Base-by-base conservation (phyloP, 2,888 invertebrate genomes). In the Acrobasis repandana region DNA sequence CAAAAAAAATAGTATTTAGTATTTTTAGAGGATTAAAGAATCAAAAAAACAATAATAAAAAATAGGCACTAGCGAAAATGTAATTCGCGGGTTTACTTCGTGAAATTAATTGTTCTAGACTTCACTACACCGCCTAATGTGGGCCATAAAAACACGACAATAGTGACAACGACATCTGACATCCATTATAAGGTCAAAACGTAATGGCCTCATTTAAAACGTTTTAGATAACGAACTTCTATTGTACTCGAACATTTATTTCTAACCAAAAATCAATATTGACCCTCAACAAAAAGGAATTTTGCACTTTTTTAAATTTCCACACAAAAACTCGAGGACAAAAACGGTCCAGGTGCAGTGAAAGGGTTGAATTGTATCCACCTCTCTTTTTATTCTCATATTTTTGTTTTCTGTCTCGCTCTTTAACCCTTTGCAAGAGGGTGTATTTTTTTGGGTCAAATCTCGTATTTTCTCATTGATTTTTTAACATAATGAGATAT, bases 291-390 rank as follows among this genome's bases (percentile, higher is more conserved):
- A 86, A 80, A 80, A 82, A 67, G 72, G 83, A 87, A 89, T 86
- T 88, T 90, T 85, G 90, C 91, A 90, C 86, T 86, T 90, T 91
- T 90, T 86, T 71, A 86, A 87, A 85, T 82, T 86, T 84, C 72
- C 73, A 81, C 77, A 80, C 81, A 85, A 84, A 88, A 82, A 75
- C 75, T 71, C 65, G 50, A 56, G 60, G 16, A 72, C 64, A 83
- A 85, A 86, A 88, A 86, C 72, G 65, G 79, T 80, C 91, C 91
- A 92, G 91, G 89, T 91, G 91, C 86, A 73, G 77, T 71, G 64
- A 87, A 92, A 91, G 91, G 91, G 91, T 91, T 92, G 76, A 78
- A 61, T 63, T 43, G 6, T 73, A 64, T 57, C 3, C 20, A 71
- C 43, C 15, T 87, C 86, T 61, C 75, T 70, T 66, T 88, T 76